Conservation (phyloP, 2,113 vertebrate species). For the Tragelaphus scriptus region DNA sequence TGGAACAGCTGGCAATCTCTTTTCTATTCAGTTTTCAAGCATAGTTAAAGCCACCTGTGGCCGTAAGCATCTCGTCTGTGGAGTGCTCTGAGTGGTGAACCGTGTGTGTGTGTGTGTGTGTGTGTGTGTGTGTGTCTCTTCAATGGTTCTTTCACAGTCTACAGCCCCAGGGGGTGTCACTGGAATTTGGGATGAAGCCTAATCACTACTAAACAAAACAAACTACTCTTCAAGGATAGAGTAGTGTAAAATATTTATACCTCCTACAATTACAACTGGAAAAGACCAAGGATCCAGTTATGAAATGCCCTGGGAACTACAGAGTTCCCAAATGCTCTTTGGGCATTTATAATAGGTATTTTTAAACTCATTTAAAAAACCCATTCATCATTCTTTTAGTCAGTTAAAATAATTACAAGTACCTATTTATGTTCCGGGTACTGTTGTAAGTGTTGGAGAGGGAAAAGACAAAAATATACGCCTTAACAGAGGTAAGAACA, state of each 20-base stretch:
- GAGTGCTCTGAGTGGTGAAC: neutral
- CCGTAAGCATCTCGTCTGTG: neutral
- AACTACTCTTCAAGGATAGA: neutral
- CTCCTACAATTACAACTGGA: neutral
- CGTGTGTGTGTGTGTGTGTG: neutral
- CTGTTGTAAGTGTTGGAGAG: neutral
- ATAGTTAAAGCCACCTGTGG: neutral
- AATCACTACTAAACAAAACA: neutral
- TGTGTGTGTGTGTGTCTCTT: neutral
- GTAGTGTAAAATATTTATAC: neutral
- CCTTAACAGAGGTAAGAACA: neutral
- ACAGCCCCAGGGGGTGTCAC: neutral
- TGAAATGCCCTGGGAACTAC: neutral
- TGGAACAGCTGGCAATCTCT: conserved; percentile 39
- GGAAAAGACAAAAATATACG: neutral
- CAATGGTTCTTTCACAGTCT: neutral
- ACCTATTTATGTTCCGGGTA: neutral
- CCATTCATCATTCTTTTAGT: neutral
- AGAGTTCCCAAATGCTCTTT: neutral
- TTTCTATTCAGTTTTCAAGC: neutral
- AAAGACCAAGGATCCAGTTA: neutral
- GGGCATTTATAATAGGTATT: neutral
- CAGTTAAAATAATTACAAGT: neutral
- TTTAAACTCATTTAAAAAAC: neutral
- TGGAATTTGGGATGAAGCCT: neutral